phyloP scores from a whole-genome alignment of 1,140 invertebrate genomes.

The Linepithema humile region DNA sequence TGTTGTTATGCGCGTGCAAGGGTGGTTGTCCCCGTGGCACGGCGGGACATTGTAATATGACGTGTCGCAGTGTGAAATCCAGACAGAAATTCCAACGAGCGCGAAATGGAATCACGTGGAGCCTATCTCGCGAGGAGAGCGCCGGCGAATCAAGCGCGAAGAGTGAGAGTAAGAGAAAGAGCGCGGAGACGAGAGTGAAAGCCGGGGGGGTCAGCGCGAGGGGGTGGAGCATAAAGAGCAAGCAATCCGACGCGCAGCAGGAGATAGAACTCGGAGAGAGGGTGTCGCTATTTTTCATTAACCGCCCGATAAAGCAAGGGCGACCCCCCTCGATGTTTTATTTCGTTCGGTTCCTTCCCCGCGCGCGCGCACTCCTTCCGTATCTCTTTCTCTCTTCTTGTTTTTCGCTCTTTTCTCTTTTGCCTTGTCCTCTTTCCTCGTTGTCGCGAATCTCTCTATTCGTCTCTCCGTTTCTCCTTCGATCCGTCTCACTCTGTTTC shows the following conservation, averaged over 20 bases:
- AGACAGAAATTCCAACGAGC: conserved; percentile 71
- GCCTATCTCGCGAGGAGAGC: conserved; percentile 67
- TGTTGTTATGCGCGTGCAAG: conserved; percentile 13
- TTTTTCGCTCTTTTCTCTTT: conserved; percentile 14
- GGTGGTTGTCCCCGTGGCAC: conserved; percentile 56
- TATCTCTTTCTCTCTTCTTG: conserved; percentile 51
- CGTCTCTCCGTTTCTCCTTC: not conserved
- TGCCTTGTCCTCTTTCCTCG: conserved; percentile 26
- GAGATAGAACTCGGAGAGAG: conserved; percentile 72
- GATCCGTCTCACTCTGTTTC: conserved; percentile 5
- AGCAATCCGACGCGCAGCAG: conserved; percentile 78
- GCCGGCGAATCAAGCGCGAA: conserved; percentile 65
- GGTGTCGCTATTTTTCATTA: conserved; percentile 82
- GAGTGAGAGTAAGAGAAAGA: conserved; percentile 43
- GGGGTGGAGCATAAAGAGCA: conserved; percentile 73
- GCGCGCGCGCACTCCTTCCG: conserved; percentile 19
- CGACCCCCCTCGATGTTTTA: conserved; percentile 70
- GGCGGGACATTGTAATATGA: conserved; percentile 74
- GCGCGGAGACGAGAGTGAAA: conserved; percentile 25
- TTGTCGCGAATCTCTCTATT: conserved; percentile 26
- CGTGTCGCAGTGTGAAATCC: conserved; percentile 77
- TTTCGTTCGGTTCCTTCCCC: conserved; percentile 58
- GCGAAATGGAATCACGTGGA: conserved; percentile 76
- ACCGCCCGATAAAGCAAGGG: conserved; percentile 75
- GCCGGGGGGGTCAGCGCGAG: not conserved